A percentile compares a stretch with the other conserved stretches of the same genome.
Conservation (phyloP, 2,797 vertebrate species). For the Sitta carolinensis region DNA sequence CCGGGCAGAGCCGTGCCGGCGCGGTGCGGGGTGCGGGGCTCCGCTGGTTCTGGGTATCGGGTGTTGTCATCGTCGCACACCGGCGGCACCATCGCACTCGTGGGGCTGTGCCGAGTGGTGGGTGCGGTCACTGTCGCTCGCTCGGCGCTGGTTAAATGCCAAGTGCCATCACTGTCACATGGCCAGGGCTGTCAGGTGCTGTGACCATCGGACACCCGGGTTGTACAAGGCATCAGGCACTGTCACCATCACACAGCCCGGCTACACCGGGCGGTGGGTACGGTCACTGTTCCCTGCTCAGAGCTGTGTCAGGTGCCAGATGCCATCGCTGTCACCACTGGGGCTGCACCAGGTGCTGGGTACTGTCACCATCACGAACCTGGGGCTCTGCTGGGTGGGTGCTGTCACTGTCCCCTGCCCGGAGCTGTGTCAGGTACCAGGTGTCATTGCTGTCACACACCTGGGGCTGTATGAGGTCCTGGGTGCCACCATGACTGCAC, state of each 20-base stretch:
- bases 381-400: not conserved
- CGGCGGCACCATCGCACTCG: not conserved
- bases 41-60: rapidly evolving
- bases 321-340: not conserved
- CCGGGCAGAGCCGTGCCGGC: too few species aligned
- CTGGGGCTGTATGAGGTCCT: not conserved
- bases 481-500: not conserved
- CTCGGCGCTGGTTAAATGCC: not conserved
- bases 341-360: not conserved
- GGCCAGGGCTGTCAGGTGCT: too few species aligned
- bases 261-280: not conserved
- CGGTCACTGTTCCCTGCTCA: not conserved
- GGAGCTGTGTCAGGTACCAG: not conserved
- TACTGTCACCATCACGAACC: too few species aligned
- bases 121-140: rapidly evolving
- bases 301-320: not conserved
- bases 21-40: not conserved
- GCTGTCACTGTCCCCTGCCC: not conserved
- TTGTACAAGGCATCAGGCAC: rapidly evolving
- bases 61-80: not conserved
- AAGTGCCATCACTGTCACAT: rapidly evolving
- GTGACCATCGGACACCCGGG: too few species aligned
- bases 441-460: rapidly evolving
- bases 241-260: not conserved
- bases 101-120: rapidly evolving